A percentile compares a stretch with the other conserved stretches of the same genome.
These are phyloP conservation scores for Mesochorus sp. DNA, from an alignment of 2,888 invertebrate genomes.

Conservation along the genomic window DNA sequence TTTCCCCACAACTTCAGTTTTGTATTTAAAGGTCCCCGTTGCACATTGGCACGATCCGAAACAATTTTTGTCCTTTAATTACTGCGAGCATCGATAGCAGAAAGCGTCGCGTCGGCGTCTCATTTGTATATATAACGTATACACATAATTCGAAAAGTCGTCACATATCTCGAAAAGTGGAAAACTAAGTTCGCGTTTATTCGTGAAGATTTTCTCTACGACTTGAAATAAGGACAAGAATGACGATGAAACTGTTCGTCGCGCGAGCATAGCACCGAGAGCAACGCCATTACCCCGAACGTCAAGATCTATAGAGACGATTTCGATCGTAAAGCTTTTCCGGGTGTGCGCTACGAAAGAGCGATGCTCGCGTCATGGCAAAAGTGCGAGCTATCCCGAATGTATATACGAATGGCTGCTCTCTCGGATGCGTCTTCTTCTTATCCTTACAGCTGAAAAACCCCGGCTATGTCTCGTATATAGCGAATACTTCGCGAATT, in stretches of 20 bases:
- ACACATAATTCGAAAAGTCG: too few species aligned
- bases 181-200: too few species aligned
- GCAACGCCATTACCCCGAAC: slow-evolving; percentile 16
- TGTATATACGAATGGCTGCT: slow-evolving; percentile 18
- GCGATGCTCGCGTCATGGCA: not conserved
- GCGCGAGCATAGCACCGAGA: slow-evolving; percentile 20
- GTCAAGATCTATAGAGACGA: slow-evolving; percentile 53
- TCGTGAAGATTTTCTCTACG: slow-evolving; percentile 44
- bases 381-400: slow-evolving; percentile 9
- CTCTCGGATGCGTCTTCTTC: slow-evolving; percentile 18
- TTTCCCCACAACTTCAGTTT: too few species aligned
- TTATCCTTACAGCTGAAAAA: slow-evolving; percentile 11
- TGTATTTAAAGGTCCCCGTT: too few species aligned
- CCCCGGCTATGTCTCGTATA: not conserved
- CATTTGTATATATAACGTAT: too few species aligned
- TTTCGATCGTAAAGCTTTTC: slow-evolving; percentile 60
- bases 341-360: slow-evolving; percentile 22
- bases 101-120: too few species aligned
- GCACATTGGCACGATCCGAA: too few species aligned
- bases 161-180: too few species aligned
- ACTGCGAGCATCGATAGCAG: too few species aligned
- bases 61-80: too few species aligned
- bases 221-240: slow-evolving; percentile 28
- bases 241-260: slow-evolving; percentile 31
- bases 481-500: slow-evolving; percentile 20